Percentiles rank a stretch among this genome's conserved stretches.
Evolutionary conservation across 2,888 invertebrate species (phyloP).

Genomic region (Pedicia rivosa): DNA sequence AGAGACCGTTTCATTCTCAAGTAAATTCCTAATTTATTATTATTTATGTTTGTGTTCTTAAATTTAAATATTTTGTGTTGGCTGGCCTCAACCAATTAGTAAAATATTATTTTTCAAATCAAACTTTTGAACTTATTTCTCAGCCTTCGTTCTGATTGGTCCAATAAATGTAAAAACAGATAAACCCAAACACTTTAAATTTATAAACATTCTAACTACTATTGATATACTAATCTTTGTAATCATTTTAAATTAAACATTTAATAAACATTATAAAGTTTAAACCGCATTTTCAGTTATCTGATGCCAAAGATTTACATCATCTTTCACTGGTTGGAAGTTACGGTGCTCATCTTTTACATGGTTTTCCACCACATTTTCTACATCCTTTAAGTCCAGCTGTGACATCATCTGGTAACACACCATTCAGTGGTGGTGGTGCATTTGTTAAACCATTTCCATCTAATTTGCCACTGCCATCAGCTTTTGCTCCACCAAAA

Average conservation of each 20-base stretch:
- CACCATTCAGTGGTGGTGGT: slow-evolving; percentile 41
- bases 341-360: slow-evolving; percentile 52
- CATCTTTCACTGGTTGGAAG: slow-evolving; percentile 43
- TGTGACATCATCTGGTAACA: slow-evolving; percentile 37
- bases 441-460: slow-evolving; percentile 36
- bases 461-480: slow-evolving; percentile 52
- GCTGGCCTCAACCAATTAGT: too few species aligned
- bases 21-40: slow-evolving; percentile 34
- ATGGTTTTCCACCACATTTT: slow-evolving; percentile 56
- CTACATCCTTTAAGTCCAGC: slow-evolving; percentile 42
- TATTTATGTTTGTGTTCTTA: too few species aligned
- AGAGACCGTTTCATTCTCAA: slow-evolving; percentile 58
- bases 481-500: slow-evolving; percentile 55
- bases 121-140: too few species aligned
- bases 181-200: too few species aligned
- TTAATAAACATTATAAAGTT: too few species aligned
- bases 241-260: too few species aligned
- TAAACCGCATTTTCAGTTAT: slow-evolving; percentile 25
- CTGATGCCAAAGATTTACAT: slow-evolving; percentile 47
- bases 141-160: too few species aligned
- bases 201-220: too few species aligned
- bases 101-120: too few species aligned
- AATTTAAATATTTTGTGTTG: too few species aligned
- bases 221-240: too few species aligned
- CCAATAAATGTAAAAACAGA: too few species aligned